Evolutionary conservation across 2,797 vertebrate species (phyloP), one percentile per base, ranked within the genome.

Genomic region (Micropoecilia bifurca): DNA sequence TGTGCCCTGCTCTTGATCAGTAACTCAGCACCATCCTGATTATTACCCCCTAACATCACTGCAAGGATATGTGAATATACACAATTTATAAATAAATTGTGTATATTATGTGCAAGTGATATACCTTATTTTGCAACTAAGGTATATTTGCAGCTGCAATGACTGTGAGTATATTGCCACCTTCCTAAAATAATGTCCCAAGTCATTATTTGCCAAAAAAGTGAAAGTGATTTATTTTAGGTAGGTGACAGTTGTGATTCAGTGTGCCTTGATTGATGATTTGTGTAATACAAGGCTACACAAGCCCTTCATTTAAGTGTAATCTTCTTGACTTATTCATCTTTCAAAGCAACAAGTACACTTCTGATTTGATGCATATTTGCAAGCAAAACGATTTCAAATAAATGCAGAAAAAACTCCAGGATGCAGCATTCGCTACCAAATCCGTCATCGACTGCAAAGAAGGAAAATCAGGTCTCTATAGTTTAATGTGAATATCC

Each of bases 391-490:
- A 36, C 0, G 30, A 28, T 36, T 57, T 33, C 16, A 45, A 63
- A 80, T 25, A 30, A 45, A 0, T 9, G 53, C 12, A 45, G 1
- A 7, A 4, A 6, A 53, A 3, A 8, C n/a, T 43, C 33, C 7
- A 9, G 71, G 14, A 80, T 46, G 25, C 39, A 71, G 73, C 22
- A 9, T 46, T 69, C 73, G 25, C 22, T 74, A 59, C 36, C 30
- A 48, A 47, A 36, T 46, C 16, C 63, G 18, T 30, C 18, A 13
- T 43, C 3, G 22, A 57, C 68, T 55, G 45, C 69, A 71, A 46
- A 48, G 78, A 71, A 47, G 28, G 12, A 73, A 66, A 47, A 45
- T 71, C 74, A 41, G 55, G 39, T 50, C 48, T 28, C 59, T 41
- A 45, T 12, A 18, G 69, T 53, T 74, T 33, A 66, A 16, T 63